A percentile compares a stretch with the other conserved stretches of the same genome.
Conservation (phyloP, 1,140 invertebrate species). For the Drosophila repleta region DNA sequence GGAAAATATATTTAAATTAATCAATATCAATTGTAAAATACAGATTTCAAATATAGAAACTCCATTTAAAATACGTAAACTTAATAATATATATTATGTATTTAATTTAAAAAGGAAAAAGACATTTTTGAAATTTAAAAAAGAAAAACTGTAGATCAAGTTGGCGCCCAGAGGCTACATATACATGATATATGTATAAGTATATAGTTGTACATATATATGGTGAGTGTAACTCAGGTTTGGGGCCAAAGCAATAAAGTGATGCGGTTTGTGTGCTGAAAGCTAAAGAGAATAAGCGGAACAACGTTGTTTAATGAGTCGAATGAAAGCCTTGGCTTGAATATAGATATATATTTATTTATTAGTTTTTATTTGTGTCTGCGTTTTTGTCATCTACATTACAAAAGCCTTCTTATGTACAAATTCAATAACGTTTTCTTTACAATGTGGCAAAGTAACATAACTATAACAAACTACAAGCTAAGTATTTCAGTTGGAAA, state of each 20-base stretch:
- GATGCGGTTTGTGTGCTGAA: conserved; percentile 68
- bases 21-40: conserved; percentile 67
- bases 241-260: conserved; percentile 72
- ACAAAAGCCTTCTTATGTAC: conserved; percentile 67
- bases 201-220: background rate
- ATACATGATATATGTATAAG: conserved; percentile 10
- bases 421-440: conserved; percentile 28
- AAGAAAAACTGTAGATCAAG: conserved; percentile 15
- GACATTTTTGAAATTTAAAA: conserved; percentile 17
- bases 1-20: conserved; percentile 28
- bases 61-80: conserved; percentile 37
- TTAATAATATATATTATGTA: conserved; percentile 28
- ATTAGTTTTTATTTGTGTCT: conserved; percentile 61
- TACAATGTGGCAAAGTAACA: conserved; percentile 67
- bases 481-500: conserved; percentile 44
- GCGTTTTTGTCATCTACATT: conserved; percentile 66
- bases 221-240: conserved; percentile 39
- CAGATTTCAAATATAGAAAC: conserved; percentile 43
- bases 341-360: conserved; percentile 35
- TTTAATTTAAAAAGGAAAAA: conserved; percentile 9
- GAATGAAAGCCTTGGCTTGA: conserved; percentile 3
- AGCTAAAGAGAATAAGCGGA: conserved; percentile 29
- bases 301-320: background rate
- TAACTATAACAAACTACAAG: conserved; percentile 60
- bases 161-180: conserved; percentile 4